Base-by-base conservation (phyloP, 92 coral and sea anemone species). In the Ricordea florida region DNA sequence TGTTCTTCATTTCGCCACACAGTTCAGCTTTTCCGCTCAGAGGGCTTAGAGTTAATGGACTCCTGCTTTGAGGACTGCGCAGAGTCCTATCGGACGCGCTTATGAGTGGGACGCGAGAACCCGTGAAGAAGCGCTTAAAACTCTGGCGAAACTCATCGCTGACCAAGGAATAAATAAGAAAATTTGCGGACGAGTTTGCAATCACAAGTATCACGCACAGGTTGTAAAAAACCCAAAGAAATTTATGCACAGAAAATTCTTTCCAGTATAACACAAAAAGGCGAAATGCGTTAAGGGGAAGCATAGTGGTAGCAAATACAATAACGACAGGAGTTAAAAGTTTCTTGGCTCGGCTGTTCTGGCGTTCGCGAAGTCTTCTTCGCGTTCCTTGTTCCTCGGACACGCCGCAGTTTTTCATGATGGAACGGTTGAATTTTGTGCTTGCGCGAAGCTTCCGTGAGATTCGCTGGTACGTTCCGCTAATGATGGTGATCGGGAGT, bases 291-390 rank as follows among this genome's bases (percentile, higher is more conserved):
- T 81, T 87, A 0, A 75, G 31, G 4, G 92, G 92, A 8, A 87
- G 57, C 88, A 87, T 87, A 1, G 84, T 73, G 18, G 61, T 43
- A 7, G 92, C 71, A 16, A 87, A 87, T 1, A 76, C 88, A 0
- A 87, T 57, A 1, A 87, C 85, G 4, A 87, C 87, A 0, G 92
- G 92, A 0, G 57, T 87, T 40, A 87, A 70, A 43, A 87, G 72
- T 30, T 63, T 74, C 30, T 76, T 87, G 8, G 92, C 87, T 56
- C 75, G 81, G 36, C 51, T 61, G 57, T 81, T 87, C 28, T 65
- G 68, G 16, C 52, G 55, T 10, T 81, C 84, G 6, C 76, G 69
- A 0, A 66, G 47, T 28, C 74, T 41, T 35, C 74, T 52, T 0
- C 60, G 57, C 5, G 43, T n/a, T 2, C 15, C 23, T 17, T 24